Evolutionary conservation across 2,113 vertebrate genomes (phyloP).

Genomic region (Siphamia tubifer): DNA sequence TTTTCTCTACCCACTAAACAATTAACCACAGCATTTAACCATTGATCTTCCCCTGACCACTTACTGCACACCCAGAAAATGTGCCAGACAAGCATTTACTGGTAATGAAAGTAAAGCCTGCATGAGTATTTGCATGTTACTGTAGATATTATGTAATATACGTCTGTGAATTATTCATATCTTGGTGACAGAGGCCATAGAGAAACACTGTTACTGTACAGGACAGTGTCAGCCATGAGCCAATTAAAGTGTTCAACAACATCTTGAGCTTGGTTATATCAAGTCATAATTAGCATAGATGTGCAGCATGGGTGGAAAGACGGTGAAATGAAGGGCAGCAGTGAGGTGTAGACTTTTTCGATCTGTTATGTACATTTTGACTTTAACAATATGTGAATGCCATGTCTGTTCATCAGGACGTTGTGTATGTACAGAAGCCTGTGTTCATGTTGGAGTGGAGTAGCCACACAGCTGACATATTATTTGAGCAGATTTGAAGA

Average conservation of each 20-base stretch:
- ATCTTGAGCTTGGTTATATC: neutral
- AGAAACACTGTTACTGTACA: constrained; percentile 9
- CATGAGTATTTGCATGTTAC: neutral
- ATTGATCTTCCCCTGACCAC: constrained; percentile 44
- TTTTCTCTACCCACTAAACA: constrained; percentile 64
- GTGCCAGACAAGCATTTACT: constrained; percentile 48
- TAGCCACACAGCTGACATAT: too few species aligned
- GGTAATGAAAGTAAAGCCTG: constrained; percentile 38
- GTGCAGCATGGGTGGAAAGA: neutral
- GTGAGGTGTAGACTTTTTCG: too few species aligned
- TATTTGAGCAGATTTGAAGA: too few species aligned
- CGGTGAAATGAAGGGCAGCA: too few species aligned
- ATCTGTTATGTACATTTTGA: too few species aligned
- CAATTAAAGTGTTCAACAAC: constrained; percentile 20
- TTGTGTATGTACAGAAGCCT: too few species aligned
- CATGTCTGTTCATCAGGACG: too few species aligned
- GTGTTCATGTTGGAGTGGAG: too few species aligned
- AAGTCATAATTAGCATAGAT: neutral
- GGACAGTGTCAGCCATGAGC: neutral
- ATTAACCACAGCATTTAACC: constrained; percentile 56
- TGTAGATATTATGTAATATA: constrained; percentile 6
- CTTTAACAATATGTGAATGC: too few species aligned
- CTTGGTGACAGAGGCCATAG: constrained; percentile 13
- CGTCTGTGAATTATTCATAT: constrained; percentile 24
- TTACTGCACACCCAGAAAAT: constrained; percentile 15